phyloP scores from a whole-genome alignment of 2,113 vertebrate species.

The Lophura nycthemera region DNA sequence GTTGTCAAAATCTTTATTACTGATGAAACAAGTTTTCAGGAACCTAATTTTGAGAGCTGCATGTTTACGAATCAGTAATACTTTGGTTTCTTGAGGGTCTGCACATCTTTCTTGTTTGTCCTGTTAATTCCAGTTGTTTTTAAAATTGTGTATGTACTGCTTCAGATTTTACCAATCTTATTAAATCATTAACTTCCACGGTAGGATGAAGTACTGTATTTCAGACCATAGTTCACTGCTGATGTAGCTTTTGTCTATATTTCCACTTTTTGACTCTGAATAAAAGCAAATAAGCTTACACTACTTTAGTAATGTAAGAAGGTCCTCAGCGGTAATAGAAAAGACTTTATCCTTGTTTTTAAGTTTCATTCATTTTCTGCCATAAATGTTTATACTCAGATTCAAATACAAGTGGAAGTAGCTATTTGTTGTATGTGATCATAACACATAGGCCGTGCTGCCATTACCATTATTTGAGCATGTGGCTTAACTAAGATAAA shows the following conservation, averaged over 20 bases:
- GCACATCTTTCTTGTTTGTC: not conserved
- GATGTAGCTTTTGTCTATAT: not conserved
- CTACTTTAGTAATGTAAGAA: not conserved
- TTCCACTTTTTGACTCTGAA: not conserved
- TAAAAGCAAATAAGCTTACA: not conserved
- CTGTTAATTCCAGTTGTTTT: not conserved
- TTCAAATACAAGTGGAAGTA: not conserved
- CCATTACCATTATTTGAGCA: not conserved
- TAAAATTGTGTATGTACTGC: slow-evolving; percentile 1
- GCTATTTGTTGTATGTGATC: not conserved
- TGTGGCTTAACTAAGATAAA: not conserved
- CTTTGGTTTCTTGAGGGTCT: not conserved
- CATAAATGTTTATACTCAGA: not conserved
- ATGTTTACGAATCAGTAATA: not conserved
- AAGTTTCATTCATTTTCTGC: not conserved
- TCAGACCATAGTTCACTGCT: not conserved
- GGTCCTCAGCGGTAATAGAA: not conserved
- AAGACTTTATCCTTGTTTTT: not conserved
- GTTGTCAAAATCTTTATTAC: not conserved
- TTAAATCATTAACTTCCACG: not conserved
- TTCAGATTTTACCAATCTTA: not conserved
- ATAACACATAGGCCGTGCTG: not conserved
- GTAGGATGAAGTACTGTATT: not conserved
- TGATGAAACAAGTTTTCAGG: not conserved
- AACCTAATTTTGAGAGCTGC: not conserved